Conservation (phyloP, 2,888 invertebrate species). For the Epinotia brunnichana region DNA sequence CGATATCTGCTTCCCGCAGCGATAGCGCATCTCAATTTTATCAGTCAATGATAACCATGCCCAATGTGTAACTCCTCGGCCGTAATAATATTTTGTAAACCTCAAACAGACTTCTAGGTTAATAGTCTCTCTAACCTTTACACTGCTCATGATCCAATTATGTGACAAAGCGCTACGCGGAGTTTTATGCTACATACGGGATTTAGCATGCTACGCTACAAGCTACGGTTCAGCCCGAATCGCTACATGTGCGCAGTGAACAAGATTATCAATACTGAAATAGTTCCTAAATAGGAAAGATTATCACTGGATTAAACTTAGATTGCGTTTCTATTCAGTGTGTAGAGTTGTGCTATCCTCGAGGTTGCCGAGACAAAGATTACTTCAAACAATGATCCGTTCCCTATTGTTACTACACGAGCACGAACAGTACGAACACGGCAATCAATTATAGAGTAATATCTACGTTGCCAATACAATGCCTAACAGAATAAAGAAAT, state of each 20-base stretch:
- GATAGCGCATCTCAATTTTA: conserved; percentile 39
- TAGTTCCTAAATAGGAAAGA: conserved; percentile 1
- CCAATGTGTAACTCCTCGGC: conserved; percentile 39
- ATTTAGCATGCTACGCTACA: too few relatives aligned
- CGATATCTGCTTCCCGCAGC: conserved; percentile 27
- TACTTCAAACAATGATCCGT: conserved; percentile 31
- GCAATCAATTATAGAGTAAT: conserved; percentile 39
- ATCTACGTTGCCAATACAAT: conserved; percentile 34
- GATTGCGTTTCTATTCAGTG: background rate
- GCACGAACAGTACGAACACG: conserved; percentile 3
- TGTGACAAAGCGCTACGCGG: background rate
- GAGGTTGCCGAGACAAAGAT: conserved; percentile 21
- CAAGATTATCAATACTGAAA: conserved; percentile 33
- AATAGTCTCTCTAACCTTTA: conserved; percentile 8
- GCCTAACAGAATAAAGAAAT: conserved; percentile 19
- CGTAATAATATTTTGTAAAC: conserved; percentile 51
- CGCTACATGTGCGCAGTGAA: background rate
- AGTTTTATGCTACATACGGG: background rate
- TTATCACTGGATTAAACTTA: background rate
- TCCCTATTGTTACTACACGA: conserved; percentile 27
- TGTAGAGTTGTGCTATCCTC: background rate
- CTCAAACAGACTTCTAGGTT: conserved; percentile 16
- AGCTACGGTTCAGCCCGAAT: background rate
- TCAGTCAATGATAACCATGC: conserved; percentile 35
- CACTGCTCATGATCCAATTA: background rate